phyloP scores from a whole-genome alignment of 1,140 invertebrate species.

The Cataglyphis hispanica region DNA sequence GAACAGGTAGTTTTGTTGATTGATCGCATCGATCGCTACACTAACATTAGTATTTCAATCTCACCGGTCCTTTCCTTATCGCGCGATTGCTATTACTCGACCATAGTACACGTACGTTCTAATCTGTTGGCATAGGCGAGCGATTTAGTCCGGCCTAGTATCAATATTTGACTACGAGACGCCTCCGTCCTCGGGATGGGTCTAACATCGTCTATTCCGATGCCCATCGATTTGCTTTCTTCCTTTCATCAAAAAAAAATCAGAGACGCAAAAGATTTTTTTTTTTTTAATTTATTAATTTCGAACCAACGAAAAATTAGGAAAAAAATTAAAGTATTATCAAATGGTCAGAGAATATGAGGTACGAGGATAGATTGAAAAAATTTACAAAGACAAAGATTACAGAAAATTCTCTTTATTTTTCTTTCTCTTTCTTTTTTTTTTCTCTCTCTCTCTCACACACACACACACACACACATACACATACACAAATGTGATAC shows the following conservation, averaged over 20 bases:
- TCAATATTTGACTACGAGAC: conserved; percentile 81
- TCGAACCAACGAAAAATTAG: not conserved
- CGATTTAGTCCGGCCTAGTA: conserved; percentile 79
- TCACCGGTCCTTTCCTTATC: conserved; percentile 51
- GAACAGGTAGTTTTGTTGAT: conserved; percentile 7
- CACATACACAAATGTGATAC: not conserved
- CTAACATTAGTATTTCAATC: conserved; percentile 48
- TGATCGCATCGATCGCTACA: not conserved
- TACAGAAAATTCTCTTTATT: no score
- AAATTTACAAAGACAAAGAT: not conserved
- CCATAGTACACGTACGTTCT: conserved; percentile 73
- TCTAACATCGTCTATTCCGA: conserved; percentile 57
- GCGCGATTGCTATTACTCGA: conserved; percentile 59
- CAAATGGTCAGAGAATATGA: not conserved
- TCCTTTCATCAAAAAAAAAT: conserved; percentile 58
- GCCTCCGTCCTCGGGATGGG: conserved; percentile 65
- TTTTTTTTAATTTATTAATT: not conserved
- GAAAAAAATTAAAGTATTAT: not conserved
- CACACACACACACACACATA: no score
- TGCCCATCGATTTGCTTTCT: conserved; percentile 51
- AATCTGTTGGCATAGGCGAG: conserved; percentile 78
- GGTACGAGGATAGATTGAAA: not conserved
- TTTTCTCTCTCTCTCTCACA: no score
- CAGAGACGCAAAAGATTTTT: not conserved
- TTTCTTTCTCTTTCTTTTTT: no score